A percentile compares a stretch with the other conserved stretches of the same genome.
Conservation (phyloP, 2,113 vertebrate species). For the Galbula dea region DNA sequence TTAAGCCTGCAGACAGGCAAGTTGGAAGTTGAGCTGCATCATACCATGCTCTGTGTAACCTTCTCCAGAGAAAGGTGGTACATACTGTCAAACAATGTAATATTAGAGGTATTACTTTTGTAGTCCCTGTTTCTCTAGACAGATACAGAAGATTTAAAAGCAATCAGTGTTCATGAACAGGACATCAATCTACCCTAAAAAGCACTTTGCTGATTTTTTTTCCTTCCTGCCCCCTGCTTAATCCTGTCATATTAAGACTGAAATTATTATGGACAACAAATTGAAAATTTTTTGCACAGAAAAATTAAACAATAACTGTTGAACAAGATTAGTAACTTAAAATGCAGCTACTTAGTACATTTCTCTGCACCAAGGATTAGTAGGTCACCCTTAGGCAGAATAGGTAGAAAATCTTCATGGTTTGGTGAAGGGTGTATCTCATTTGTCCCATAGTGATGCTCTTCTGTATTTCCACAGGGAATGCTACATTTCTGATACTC, state of each 20-base stretch:
- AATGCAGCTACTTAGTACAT: background rate
- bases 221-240: background rate
- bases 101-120: background rate
- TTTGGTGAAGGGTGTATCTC: background rate
- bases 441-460: background rate
- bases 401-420: background rate
- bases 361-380: background rate
- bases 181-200: background rate
- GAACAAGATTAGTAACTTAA: background rate
- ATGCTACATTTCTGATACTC: background rate
- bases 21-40: background rate
- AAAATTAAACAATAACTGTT: background rate
- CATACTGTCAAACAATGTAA: background rate
- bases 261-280: background rate
- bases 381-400: background rate
- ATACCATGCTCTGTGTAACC: accelerated
- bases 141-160: background rate
- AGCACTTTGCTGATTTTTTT: background rate
- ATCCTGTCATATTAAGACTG: background rate
- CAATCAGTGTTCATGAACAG: background rate
- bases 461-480: background rate
- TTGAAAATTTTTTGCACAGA: background rate
- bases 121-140: background rate
- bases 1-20: background rate
- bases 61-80: background rate